These are phyloP conservation scores for Octopus bimaculoides DNA, from an alignment of 1,140 invertebrate species.

Conservation along the genomic window DNA sequence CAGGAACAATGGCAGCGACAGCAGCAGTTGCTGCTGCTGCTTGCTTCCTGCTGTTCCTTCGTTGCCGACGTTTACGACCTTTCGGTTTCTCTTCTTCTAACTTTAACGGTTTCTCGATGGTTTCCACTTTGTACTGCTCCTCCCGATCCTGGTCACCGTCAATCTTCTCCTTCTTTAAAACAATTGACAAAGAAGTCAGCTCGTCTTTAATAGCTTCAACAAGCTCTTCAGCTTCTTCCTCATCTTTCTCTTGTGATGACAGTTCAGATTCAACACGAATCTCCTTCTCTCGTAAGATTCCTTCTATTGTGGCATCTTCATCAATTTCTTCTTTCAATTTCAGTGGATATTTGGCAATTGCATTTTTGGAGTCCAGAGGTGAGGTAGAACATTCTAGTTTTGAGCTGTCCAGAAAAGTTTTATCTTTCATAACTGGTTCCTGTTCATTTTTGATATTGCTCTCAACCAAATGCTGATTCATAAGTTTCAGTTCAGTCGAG, in stretches of 20 bases:
- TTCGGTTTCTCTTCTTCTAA: background rate
- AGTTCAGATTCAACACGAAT: background rate
- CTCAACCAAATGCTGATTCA: background rate
- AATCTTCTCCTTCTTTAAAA: background rate
- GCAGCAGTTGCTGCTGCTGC: background rate
- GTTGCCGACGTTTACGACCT: background rate
- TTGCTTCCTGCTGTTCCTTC: background rate
- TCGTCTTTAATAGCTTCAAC: background rate
- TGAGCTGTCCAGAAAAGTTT: background rate
- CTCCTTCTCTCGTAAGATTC: background rate
- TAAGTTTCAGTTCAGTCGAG: background rate
- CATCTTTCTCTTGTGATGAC: slow-evolving; percentile 1
- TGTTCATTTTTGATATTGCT: background rate
- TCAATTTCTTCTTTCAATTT: background rate
- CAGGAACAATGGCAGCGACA: background rate
- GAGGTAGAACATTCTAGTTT: background rate
- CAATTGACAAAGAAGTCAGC: background rate
- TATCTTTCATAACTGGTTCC: background rate
- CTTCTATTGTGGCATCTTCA: background rate
- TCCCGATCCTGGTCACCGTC: background rate
- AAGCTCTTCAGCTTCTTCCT: background rate
- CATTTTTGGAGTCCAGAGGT: background rate
- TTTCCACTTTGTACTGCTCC: slow-evolving; percentile 1
- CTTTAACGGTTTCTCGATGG: background rate
- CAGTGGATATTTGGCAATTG: background rate